Percentiles rank a stretch among this genome's conserved stretches.
Evolutionary conservation across 1,140 invertebrate genomes (phyloP).

Genomic region (Drosophila biarmipes): DNA sequence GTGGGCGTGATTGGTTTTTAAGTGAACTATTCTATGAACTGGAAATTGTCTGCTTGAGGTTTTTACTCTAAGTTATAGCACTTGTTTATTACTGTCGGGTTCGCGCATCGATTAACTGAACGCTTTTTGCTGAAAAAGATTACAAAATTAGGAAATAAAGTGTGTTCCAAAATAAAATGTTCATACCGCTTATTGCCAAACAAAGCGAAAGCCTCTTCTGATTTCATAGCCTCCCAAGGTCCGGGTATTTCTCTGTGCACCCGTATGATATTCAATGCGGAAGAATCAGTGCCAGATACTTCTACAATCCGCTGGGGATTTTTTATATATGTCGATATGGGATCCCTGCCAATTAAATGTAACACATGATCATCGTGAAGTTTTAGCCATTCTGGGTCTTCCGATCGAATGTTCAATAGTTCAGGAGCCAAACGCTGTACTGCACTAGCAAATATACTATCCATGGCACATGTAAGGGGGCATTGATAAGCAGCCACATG

Average conservation of each 20-base stretch:
- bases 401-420: constrained; percentile 23
- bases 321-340: constrained; percentile 17
- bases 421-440: constrained; percentile 32
- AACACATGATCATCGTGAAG: constrained; percentile 45
- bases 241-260: constrained; percentile 37
- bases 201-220: constrained; percentile 43
- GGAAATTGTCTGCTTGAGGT: background rate
- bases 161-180: background rate
- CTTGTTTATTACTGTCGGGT: constrained; percentile 30
- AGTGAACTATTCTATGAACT: constrained; percentile 9
- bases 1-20: background rate
- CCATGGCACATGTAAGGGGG: constrained; percentile 37
- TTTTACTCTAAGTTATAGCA: constrained; percentile 38
- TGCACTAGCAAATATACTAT: constrained; percentile 32
- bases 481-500: constrained; percentile 51
- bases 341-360: constrained; percentile 36
- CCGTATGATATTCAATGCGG: background rate
- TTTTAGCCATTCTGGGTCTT: constrained; percentile 31
- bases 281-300: background rate
- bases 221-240: constrained; percentile 45
- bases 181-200: constrained; percentile 52
- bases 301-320: constrained; percentile 30
- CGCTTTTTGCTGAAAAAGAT: constrained; percentile 38
- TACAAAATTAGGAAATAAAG: background rate
- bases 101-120: constrained; percentile 11